Evolutionary conservation across 1,140 invertebrate genomes (phyloP).

Genomic region (Nylanderia fulva): DNA sequence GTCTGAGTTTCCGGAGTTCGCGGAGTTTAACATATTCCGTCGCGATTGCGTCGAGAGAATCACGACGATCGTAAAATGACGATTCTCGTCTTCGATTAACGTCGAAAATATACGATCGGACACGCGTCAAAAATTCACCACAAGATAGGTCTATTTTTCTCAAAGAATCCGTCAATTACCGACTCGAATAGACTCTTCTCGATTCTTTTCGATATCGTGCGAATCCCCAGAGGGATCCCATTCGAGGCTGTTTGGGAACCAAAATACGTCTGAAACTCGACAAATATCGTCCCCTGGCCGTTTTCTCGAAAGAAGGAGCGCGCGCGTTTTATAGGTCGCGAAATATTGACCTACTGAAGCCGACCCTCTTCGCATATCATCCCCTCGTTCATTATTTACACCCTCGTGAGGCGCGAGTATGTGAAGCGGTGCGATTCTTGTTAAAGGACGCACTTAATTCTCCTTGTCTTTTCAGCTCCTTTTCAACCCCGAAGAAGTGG

Average conservation of each 20-base stretch:
- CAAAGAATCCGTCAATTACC: constrained; percentile 9
- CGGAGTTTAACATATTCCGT: constrained; percentile 77
- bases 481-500: constrained; percentile 71
- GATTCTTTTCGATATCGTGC: constrained; percentile 57
- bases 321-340: constrained; percentile 69
- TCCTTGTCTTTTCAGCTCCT: constrained; percentile 75
- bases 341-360: constrained; percentile 80
- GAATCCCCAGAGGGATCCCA: constrained; percentile 5
- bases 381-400: constrained; percentile 82
- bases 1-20: constrained; percentile 72
- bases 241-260: constrained; percentile 68
- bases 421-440: constrained; percentile 65
- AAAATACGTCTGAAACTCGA: constrained; percentile 64
- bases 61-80: constrained; percentile 73
- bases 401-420: constrained; percentile 71
- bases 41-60: constrained; percentile 39
- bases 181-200: constrained; percentile 51
- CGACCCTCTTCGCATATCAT: constrained; percentile 74
- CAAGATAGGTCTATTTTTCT: neutral
- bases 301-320: constrained; percentile 43
- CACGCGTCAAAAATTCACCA: constrained; percentile 29
- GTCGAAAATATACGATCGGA: constrained; percentile 8
- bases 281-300: constrained; percentile 64
- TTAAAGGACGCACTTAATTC: constrained; percentile 69
- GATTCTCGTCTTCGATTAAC: neutral